Evolutionary conservation across 92 coral and sea anemone genomes (phyloP).

Genomic region (Montipora capitata): DNA sequence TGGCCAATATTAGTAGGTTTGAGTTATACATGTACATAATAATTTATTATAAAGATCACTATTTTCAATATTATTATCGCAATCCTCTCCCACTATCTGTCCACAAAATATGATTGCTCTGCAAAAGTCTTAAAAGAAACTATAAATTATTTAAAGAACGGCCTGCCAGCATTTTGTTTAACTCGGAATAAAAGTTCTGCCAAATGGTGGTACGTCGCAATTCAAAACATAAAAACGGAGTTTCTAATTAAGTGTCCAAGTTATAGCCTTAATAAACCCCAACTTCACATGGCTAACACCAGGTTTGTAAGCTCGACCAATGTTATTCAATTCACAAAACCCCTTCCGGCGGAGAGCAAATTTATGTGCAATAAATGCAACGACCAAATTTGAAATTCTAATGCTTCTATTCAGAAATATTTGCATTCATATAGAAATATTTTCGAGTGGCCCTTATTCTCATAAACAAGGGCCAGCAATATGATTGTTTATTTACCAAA

Average conservation of each 20-base stretch:
- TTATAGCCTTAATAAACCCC: no score
- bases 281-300: neutral
- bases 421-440: conserved; percentile 37
- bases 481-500: conserved; percentile 46
- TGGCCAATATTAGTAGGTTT: neutral
- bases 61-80: neutral
- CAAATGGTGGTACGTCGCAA: conserved; percentile 19
- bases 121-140: conserved; percentile 59
- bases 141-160: conserved; percentile 84
- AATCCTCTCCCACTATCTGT: neutral
- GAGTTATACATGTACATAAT: neutral
- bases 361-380: conserved; percentile 37
- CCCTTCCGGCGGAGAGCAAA: conserved; percentile 23
- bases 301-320: neutral
- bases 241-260: neutral
- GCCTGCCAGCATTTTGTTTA: conserved; percentile 84
- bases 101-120: conserved; percentile 33
- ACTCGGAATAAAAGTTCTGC: conserved; percentile 42
- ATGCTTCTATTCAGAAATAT: conserved; percentile 7
- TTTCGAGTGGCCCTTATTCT: conserved; percentile 2
- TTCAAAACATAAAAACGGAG: conserved; percentile 3
- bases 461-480: neutral
- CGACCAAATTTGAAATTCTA: conserved; percentile 50
- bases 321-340: neutral
- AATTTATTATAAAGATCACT: neutral